These are phyloP conservation scores for Clitarchus hookeri DNA, from an alignment of 2,888 invertebrate genomes.

Conservation along the genomic window DNA sequence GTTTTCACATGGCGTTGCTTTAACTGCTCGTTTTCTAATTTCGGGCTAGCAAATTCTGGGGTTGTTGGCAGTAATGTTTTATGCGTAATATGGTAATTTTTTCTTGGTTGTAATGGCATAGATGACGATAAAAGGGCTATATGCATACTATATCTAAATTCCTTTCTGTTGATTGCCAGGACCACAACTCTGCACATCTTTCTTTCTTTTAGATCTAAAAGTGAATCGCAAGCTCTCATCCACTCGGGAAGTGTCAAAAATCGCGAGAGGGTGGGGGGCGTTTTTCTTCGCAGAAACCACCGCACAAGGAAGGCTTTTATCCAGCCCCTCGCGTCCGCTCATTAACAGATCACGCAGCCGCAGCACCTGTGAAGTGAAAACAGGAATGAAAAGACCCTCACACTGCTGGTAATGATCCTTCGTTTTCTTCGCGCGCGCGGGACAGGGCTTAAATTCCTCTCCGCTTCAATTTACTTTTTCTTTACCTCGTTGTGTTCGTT, in stretches of 20 bases:
- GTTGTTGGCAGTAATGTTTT: no score
- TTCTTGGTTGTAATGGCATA: no score
- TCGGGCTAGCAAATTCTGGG: no score
- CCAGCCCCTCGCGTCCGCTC: not conserved
- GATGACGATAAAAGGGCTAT: no score
- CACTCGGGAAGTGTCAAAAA: not conserved
- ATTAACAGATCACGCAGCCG: not conserved
- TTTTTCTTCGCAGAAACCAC: not conserved
- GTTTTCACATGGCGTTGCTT: no score
- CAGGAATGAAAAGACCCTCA: not conserved
- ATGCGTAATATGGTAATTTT: no score
- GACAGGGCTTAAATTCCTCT: not conserved
- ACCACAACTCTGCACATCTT: no score
- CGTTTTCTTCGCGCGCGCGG: not conserved
- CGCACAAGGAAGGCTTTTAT: not conserved
- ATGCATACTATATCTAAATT: no score
- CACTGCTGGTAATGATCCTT: not conserved
- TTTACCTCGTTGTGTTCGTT: not conserved
- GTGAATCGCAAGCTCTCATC: no score
- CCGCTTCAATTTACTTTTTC: slow-evolving; percentile 4
- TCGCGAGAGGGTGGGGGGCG: not conserved
- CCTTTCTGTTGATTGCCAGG: no score
- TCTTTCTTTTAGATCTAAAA: no score
- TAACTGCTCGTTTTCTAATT: no score
- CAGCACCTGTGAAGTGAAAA: not conserved